phyloP scores from a whole-genome alignment of 92 coral and sea anemone genomes.

The Diadumene lineata region DNA sequence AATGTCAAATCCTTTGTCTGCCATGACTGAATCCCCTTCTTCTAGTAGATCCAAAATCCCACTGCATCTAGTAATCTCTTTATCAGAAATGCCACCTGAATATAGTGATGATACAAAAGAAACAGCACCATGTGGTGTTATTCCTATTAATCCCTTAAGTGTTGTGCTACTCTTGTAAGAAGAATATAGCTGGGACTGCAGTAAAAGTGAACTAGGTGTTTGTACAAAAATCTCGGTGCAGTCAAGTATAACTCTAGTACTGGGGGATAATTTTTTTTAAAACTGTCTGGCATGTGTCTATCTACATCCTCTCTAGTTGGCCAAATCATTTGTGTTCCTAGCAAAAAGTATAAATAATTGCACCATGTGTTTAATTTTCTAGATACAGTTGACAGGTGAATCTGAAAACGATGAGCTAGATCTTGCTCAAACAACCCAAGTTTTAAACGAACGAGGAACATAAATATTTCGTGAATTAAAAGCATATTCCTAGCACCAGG shows the following conservation, averaged over 20 bases:
- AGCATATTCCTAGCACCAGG: constrained; percentile 34
- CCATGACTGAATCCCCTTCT: constrained; percentile 53
- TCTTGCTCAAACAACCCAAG: constrained; percentile 56
- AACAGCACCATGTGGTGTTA: constrained; percentile 66
- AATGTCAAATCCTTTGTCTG: constrained; percentile 54
- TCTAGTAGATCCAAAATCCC: constrained; percentile 56
- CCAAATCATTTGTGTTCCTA: constrained; percentile 47
- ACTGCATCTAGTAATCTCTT: constrained; percentile 61
- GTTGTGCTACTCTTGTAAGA: constrained; percentile 62
- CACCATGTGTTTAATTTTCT: constrained; percentile 55
- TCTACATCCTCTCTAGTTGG: constrained; percentile 47
- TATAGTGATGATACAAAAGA: constrained; percentile 53
- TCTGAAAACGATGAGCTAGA: constrained; percentile 45
- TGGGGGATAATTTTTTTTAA: constrained; percentile 30
- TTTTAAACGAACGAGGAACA: constrained; percentile 40
- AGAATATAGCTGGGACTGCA: constrained; percentile 63
- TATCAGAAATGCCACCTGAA: constrained; percentile 47
- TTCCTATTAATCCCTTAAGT: constrained; percentile 57
- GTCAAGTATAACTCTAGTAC: no score
- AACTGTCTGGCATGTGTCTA: constrained; percentile 43
- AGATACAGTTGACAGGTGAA: constrained; percentile 50
- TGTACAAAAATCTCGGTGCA: constrained; percentile 66
- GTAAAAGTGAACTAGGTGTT: constrained; percentile 40
- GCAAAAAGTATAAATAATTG: constrained; percentile 38
- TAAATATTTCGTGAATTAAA: constrained; percentile 40